Conservation (phyloP, 2,888 invertebrate genomes). For the Cerceris rybyensis region DNA sequence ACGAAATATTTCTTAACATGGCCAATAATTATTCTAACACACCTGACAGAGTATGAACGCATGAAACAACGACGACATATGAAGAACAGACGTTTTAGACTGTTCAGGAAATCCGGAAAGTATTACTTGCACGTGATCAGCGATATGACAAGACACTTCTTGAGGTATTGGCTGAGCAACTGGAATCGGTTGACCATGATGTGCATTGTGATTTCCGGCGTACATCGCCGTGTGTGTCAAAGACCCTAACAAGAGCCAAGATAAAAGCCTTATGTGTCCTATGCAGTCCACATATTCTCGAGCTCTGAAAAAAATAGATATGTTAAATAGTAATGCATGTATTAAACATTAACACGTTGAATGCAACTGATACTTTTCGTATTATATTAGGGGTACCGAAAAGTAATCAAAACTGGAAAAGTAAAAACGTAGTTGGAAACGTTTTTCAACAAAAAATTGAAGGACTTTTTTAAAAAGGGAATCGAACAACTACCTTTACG, state of each 20-base stretch:
- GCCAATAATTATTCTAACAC: constrained; percentile 44
- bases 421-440: too few species aligned
- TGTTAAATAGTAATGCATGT: too few species aligned
- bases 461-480: too few species aligned
- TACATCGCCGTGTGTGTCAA: constrained; percentile 92
- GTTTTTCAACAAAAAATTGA: too few species aligned
- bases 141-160: constrained; percentile 97
- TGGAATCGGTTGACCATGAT: constrained; percentile 80
- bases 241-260: constrained; percentile 98
- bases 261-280: constrained; percentile 95
- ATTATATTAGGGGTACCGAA: too few species aligned
- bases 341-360: too few species aligned
- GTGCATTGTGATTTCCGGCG: constrained; percentile 77
- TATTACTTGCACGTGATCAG: constrained; percentile 98
- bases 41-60: constrained; percentile 98
- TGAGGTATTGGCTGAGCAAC: constrained; percentile 94
- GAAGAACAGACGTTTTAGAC: constrained; percentile 93
- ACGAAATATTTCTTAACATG: neutral
- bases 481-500: too few species aligned
- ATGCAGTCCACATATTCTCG: constrained; percentile 98
- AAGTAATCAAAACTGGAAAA: too few species aligned
- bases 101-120: constrained; percentile 98
- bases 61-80: constrained; percentile 98
- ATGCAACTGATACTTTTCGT: too few species aligned
- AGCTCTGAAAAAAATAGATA: constrained; percentile 84